A percentile compares a stretch with the other conserved stretches of the same genome.
phyloP scores from a whole-genome alignment of 1,140 invertebrate genomes.

The Leptoteleia sp. region DNA sequence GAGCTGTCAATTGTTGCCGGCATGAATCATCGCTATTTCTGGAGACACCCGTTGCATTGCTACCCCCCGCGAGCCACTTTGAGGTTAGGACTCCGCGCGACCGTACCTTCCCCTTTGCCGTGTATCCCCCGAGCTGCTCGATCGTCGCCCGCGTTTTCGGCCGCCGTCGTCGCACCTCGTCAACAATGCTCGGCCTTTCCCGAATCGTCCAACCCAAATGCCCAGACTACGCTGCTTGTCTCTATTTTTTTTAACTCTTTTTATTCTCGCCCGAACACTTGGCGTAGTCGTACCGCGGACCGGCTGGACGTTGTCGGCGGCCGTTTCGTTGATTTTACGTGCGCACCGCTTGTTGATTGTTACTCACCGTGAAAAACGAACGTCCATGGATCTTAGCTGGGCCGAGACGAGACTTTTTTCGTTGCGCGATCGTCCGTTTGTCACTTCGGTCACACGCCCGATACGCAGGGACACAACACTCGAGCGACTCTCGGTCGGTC shows the following conservation, averaged over 20 bases:
- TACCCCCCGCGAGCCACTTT: conserved; percentile 53
- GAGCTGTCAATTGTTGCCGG: conserved; percentile 70
- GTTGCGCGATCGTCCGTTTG: conserved; percentile 68
- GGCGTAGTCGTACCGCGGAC: too few relatives aligned
- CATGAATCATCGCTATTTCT: conserved; percentile 74
- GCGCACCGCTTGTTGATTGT: not conserved
- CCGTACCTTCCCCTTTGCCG: conserved; percentile 7
- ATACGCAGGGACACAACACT: conserved; percentile 66
- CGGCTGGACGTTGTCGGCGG: not conserved
- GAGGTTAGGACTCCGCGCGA: conserved; percentile 69
- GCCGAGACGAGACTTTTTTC: conserved; percentile 39
- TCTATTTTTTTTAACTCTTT: too few relatives aligned
- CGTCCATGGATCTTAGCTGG: conserved; percentile 61
- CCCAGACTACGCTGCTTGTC: too few relatives aligned
- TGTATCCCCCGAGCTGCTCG: too few relatives aligned
- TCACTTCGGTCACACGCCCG: conserved; percentile 69
- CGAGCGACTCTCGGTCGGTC: conserved; percentile 66
- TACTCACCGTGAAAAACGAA: conserved; percentile 69
- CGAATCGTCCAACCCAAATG: too few relatives aligned
- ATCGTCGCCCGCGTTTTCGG: too few relatives aligned
- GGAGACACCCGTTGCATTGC: conserved; percentile 71
- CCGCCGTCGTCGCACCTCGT: too few relatives aligned
- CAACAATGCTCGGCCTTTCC: too few relatives aligned
- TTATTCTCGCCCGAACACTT: too few relatives aligned
- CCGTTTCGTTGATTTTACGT: not conserved